These are phyloP conservation scores for Tetrapedia diversipes DNA, from an alignment of 2,888 invertebrate species.

Conservation along the genomic window DNA sequence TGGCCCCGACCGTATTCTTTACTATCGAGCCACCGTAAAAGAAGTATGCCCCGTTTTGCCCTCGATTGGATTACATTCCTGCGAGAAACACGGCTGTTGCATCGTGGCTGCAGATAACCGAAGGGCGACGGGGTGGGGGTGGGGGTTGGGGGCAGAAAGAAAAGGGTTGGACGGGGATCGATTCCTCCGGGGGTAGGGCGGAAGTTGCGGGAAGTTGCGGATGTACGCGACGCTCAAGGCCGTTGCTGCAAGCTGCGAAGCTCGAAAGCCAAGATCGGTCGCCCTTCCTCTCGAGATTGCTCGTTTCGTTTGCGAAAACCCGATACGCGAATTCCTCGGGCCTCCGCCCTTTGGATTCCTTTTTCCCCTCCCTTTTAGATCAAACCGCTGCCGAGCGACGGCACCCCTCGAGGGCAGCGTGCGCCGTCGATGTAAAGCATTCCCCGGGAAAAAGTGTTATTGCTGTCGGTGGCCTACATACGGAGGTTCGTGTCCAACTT, in stretches of 20 bases:
- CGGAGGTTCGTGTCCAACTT: constrained; percentile 36
- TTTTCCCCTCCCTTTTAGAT: constrained; percentile 33
- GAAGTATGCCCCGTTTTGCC: constrained; percentile 48
- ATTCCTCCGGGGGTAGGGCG: constrained; percentile 41
- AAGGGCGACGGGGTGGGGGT: not conserved
- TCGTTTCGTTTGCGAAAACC: constrained; percentile 68
- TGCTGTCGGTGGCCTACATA: constrained; percentile 46
- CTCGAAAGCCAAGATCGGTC: constrained; percentile 55
- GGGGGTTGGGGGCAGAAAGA: not conserved
- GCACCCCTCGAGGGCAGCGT: not conserved
- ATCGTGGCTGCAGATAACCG: constrained; percentile 44
- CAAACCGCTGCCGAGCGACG: constrained; percentile 13
- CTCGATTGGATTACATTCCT: constrained; percentile 60
- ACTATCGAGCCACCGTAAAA: constrained; percentile 52
- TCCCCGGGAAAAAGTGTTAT: constrained; percentile 57
- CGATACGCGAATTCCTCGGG: constrained; percentile 63
- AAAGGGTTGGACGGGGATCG: constrained; percentile 38
- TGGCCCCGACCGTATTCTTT: constrained; percentile 52
- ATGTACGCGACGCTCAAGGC: constrained; percentile 56
- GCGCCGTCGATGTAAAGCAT: constrained; percentile 54
- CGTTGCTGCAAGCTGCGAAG: constrained; percentile 50
- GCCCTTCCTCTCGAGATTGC: constrained; percentile 61
- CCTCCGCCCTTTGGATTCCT: constrained; percentile 29
- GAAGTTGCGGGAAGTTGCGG: constrained; percentile 55
- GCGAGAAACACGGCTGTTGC: not conserved